Conservation (phyloP, 2,888 invertebrate species). For the Phragmatobia fuliginosa region DNA sequence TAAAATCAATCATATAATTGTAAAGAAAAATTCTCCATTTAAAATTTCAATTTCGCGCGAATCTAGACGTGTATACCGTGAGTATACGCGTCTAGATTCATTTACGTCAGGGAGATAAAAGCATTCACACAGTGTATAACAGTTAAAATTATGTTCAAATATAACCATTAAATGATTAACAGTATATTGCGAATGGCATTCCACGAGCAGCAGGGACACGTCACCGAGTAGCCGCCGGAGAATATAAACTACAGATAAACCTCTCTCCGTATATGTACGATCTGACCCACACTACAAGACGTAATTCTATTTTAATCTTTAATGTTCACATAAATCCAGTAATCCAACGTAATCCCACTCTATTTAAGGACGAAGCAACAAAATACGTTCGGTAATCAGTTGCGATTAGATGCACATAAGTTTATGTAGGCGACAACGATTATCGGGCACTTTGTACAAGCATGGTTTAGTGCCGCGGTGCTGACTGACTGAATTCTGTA, state of each 20-base stretch:
- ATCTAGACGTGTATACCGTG: too few species aligned
- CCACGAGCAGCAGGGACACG: not conserved
- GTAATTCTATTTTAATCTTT: constrained; percentile 4
- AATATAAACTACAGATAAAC: not conserved
- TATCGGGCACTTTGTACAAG: constrained; percentile 15
- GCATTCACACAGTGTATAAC: not conserved
- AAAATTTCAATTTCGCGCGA: not conserved
- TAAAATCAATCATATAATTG: not conserved
- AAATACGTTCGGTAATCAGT: constrained; percentile 18
- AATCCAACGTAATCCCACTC: constrained; percentile 18
- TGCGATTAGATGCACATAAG: constrained; percentile 25
- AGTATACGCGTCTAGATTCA: not conserved
- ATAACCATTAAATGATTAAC: not conserved
- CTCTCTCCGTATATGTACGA: not conserved
- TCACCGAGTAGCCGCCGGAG: not conserved
- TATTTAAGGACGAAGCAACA: constrained; percentile 16
- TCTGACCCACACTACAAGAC: not conserved
- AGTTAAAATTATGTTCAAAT: not conserved
- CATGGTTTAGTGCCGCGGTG: constrained; percentile 5
- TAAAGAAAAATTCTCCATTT: not conserved
- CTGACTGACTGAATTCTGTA: not conserved
- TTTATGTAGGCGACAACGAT: constrained; percentile 24
- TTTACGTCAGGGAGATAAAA: not conserved
- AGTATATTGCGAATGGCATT: not conserved
- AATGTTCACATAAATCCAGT: constrained; percentile 7